phyloP scores from a whole-genome alignment of 2,888 invertebrate genomes.

The Eledone cirrhosa region DNA sequence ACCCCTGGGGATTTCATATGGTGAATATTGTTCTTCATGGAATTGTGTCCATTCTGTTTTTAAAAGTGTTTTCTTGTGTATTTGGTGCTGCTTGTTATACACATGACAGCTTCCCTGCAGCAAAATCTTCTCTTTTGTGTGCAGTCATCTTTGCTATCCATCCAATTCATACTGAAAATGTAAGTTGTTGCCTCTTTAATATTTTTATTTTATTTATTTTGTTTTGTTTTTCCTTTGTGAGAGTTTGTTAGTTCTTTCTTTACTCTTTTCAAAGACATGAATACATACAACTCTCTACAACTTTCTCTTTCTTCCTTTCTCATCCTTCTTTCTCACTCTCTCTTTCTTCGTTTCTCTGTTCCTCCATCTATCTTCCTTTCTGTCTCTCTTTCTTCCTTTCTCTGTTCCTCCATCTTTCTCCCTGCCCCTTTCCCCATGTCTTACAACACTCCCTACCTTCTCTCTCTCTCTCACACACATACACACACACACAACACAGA shows the following conservation, averaged over 20 bases:
- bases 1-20: constrained; percentile 75
- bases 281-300: background rate
- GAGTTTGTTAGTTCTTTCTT: constrained; percentile 33
- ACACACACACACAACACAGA: no score
- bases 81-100: constrained; percentile 41
- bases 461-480: background rate
- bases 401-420: background rate
- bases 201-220: background rate
- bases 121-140: constrained; percentile 72
- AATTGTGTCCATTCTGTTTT: constrained; percentile 70
- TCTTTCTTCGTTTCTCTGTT: background rate
- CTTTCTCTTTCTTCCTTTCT: background rate
- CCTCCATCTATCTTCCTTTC: background rate
- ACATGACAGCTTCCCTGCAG: constrained; percentile 49
- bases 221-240: constrained; percentile 17
- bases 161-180: constrained; percentile 92
- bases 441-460: background rate
- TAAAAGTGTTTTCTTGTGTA: constrained; percentile 69
- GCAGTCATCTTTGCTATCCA: constrained; percentile 86
- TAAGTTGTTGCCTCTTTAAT: constrained; percentile 62
- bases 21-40: constrained; percentile 81
- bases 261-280: constrained; percentile 8
- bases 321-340: background rate
- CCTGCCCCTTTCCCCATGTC: background rate
- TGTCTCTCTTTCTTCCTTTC: background rate